A percentile compares a stretch with the other conserved stretches of the same genome.
Evolutionary conservation across 2,113 vertebrate species (phyloP).

Genomic region (Hyperoodon ampullatus): DNA sequence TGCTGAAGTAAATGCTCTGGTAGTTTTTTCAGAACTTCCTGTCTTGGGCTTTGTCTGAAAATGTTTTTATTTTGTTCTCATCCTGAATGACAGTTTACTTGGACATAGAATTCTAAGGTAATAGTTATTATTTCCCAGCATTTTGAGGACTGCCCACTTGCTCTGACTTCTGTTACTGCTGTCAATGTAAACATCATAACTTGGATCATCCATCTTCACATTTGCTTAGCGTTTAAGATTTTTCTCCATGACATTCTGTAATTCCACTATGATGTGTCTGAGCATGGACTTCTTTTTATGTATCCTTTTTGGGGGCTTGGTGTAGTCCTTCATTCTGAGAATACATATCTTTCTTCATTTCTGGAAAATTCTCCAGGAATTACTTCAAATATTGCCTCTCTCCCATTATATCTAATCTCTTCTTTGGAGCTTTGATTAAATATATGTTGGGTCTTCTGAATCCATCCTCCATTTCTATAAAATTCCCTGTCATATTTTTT

Average conservation of each 20-base stretch:
- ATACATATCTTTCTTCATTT: not conserved
- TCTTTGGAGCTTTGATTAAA: not conserved
- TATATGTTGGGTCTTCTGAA: not conserved
- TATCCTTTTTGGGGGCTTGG: not conserved
- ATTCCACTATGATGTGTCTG: too few species aligned
- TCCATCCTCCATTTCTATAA: not conserved
- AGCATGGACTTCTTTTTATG: not conserved
- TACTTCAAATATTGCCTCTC: not conserved
- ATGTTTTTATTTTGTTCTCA: not conserved
- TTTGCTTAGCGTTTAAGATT: too few species aligned
- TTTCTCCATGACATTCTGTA: too few species aligned
- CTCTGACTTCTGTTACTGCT: not conserved
- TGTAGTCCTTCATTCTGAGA: not conserved
- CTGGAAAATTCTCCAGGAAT: not conserved
- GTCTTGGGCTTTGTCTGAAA: not conserved
- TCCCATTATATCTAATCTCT: not conserved
- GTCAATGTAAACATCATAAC: not conserved
- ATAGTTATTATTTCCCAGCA: not conserved
- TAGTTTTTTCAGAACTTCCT: not conserved
- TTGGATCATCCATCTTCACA: not conserved
- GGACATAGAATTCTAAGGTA: not conserved
- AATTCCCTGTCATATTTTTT: not conserved
- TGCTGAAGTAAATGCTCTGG: not conserved
- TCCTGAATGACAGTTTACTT: not conserved
- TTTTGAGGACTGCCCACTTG: not conserved